Conservation (phyloP, 2,888 invertebrate genomes). For the Cerastoderma edule region DNA sequence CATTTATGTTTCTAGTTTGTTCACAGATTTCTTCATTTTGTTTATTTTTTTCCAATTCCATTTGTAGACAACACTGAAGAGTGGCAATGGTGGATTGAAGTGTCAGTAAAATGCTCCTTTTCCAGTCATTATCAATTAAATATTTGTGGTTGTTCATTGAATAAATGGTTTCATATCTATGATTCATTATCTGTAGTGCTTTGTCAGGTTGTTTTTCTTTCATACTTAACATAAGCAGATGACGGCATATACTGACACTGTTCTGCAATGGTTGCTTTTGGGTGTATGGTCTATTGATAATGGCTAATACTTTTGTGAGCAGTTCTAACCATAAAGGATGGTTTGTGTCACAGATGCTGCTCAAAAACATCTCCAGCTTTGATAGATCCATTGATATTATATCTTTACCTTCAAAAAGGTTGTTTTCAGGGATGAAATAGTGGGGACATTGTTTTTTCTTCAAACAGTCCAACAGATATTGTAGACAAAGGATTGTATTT, state of each 20-base stretch:
- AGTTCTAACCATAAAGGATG: not conserved
- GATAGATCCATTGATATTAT: not conserved
- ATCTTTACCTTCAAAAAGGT: conserved; percentile 19
- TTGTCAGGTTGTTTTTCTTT: not conserved
- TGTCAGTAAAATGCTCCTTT: not conserved
- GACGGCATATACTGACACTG: conserved; percentile 4
- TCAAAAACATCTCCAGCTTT: not conserved
- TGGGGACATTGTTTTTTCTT: conserved; percentile 4
- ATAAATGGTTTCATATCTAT: not conserved
- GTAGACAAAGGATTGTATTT: conserved; percentile 3
- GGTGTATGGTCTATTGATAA: not conserved
- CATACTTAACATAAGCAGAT: conserved; percentile 12
- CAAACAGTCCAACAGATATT: not conserved
- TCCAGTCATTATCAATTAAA: not conserved
- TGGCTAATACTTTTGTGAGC: not conserved
- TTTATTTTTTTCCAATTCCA: not conserved
- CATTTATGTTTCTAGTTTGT: not conserved
- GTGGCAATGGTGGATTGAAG: not conserved
- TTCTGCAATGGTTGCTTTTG: conserved; percentile 10
- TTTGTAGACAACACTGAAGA: not conserved
- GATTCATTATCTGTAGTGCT: not conserved
- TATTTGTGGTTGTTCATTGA: not conserved
- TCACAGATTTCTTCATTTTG: not conserved
- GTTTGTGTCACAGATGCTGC: not conserved
- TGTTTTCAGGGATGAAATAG: conserved; percentile 17